Evolutionary conservation across 2,113 vertebrate genomes (phyloP), one percentile per base, ranked within the genome.

Genomic region (Conger conger): DNA sequence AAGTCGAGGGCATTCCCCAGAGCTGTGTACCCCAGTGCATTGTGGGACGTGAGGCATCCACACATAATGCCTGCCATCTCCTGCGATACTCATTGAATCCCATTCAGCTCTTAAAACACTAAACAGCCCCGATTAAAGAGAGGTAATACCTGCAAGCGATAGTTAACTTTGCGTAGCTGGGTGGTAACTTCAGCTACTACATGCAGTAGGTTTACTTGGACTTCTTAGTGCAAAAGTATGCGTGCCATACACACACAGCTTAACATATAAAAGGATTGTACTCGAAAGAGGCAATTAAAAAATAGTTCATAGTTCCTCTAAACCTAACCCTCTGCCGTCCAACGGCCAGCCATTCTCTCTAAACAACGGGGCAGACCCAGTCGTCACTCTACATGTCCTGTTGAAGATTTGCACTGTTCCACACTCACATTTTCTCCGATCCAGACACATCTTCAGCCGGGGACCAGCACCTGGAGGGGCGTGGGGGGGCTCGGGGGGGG

Each of bases 401-500:
- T 63, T 90, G 89, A 87, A 90, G 88, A 91, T 92, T 92, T 92
- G 91, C 91, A 92, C 91, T 92, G 90, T 83, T 89, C 88, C 90
- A 90, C 38, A 76, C 63, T 83, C 88, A 88, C 83, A 81, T 86
- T 78, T n/a, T 85, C 79, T 79, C 40, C 82, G 79, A 89, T 86
- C 85, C 85, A 60, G 86, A 86, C 60, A 86, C 80, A 60, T 79
- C 40, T 80, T 54, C 82, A 76, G 84, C 86, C 86, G 82, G 88
- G 87, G 76, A 20, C 27, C 3, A 42, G 37, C 13, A 18, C 76
- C 78, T 16, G 3, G 45, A 82, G 5, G 35, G 45, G 16, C 81
- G 45, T 50, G n/a, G 77, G 40, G 63, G 50, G 63, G 80, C 81
- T 81, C 82, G 54, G 54, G 45, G 36, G 80, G 76, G 45, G 45